Evolutionary conservation across 2,113 vertebrate genomes (phyloP), one percentile per base, ranked within the genome.

Genomic region (Eudyptes chrysolophus): DNA sequence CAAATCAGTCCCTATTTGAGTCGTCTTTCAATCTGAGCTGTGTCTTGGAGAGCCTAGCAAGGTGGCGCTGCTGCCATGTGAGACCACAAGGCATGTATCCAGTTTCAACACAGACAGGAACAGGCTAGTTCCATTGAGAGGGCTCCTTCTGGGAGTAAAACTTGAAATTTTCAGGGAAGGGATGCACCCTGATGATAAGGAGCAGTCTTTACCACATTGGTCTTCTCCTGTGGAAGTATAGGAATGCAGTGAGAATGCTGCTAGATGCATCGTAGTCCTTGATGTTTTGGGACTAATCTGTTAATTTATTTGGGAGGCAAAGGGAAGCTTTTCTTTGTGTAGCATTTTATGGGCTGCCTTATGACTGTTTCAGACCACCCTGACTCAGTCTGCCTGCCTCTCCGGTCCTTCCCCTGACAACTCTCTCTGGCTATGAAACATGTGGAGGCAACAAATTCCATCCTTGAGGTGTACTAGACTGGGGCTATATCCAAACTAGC

Each of bases 371-470:
- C 1, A 10, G 44, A 26, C 40, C 74, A 78, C 68, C 49, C 58
- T 87, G 44, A 60, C 65, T 94, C 57, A 60, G 21, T 74, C 58
- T 90, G 34, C 34, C 30, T 93, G n/a, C 38, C 61, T 70, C 68
- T 71, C 32, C 66, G 44, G 69, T 84, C 74, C 75, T 89, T 84
- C 51, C 70, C 48, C 30, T 76, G 57, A 54, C 6, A 6, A 17
- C 40, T 68, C 13, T 77, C 32, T 81, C 48, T 74, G 62, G 36
- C 74, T 93, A 18, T 65, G 42, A 70, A 94, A 87, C 86, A 32
- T 16, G 36, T 83, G 78, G 65, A 94, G 80, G 71, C 95, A 94
- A 96, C n/a, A 58, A 32, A 85, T 95, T 91, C 61, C 42, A 69
- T 91, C 54, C 49, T 89, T 69, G 76, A 90, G 65, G 46, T 87